Conservation (phyloP, 2,888 invertebrate species). For the Bruchidius siliquastri region DNA sequence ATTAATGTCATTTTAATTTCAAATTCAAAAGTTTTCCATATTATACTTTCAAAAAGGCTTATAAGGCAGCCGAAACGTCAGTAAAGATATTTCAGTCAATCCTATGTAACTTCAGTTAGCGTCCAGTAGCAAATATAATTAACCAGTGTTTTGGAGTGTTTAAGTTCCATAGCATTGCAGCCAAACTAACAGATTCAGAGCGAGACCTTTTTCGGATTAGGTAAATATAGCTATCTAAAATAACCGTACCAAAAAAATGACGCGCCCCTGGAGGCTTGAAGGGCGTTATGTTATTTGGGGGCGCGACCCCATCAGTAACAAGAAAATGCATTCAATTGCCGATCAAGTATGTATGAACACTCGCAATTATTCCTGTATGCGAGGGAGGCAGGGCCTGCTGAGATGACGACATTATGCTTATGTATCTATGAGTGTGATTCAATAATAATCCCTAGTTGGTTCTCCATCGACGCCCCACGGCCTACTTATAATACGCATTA, state of each 20-base stretch:
- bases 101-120: no score
- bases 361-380: constrained; percentile 38
- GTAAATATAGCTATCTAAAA: no score
- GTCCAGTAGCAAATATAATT: no score
- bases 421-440: constrained; percentile 21
- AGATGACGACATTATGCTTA: constrained; percentile 39
- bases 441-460: constrained; percentile 19
- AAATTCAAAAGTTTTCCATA: no score
- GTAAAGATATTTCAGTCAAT: no score
- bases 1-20: no score
- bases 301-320: constrained; percentile 39
- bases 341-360: constrained; percentile 48
- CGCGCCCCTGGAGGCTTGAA: constrained; percentile 46
- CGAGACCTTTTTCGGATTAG: no score
- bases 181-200: no score
- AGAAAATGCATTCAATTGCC: constrained; percentile 45
- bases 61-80: no score
- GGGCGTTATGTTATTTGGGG: constrained; percentile 58
- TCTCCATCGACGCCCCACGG: background rate
- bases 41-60: no score
- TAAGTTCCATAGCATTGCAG: no score
- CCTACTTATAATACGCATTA: background rate
- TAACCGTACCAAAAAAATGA: constrained; percentile 59
- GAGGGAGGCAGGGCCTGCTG: constrained; percentile 29
- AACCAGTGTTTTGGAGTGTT: no score